A percentile compares a stretch with the other conserved stretches of the same genome.
These are phyloP conservation scores for Falco novaeseelandiae DNA, from an alignment of 2,797 vertebrate species.

Conservation along the genomic window DNA sequence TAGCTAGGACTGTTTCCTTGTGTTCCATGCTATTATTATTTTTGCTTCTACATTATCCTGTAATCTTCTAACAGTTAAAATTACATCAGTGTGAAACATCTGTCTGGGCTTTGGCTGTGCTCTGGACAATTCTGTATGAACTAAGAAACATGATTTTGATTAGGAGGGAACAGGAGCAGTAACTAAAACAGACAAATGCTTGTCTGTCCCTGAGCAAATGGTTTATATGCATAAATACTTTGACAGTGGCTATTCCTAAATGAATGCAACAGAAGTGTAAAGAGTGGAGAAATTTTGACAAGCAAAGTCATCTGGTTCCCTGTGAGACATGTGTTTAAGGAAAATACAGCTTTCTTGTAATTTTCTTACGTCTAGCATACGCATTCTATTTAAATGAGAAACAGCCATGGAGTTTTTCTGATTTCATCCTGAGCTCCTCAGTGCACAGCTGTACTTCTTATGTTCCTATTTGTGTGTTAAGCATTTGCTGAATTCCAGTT, in stretches of 20 bases:
- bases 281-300: background rate
- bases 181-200: background rate
- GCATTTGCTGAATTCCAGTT: background rate
- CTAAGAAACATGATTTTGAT: background rate
- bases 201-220: background rate
- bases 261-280: background rate
- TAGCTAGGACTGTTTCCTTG: background rate
- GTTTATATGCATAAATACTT: background rate
- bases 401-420: background rate
- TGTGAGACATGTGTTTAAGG: background rate
- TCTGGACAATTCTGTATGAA: background rate
- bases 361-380: background rate
- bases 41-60: background rate
- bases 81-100: background rate
- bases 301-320: background rate
- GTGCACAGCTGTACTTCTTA: background rate
- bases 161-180: background rate
- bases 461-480: background rate
- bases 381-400: background rate
- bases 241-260: background rate
- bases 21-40: rapidly evolving
- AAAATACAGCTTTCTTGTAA: background rate
- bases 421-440: background rate
- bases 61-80: background rate
- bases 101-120: background rate